Base-by-base conservation (phyloP, 2,888 invertebrate species). In the Parnassius smintheus region DNA sequence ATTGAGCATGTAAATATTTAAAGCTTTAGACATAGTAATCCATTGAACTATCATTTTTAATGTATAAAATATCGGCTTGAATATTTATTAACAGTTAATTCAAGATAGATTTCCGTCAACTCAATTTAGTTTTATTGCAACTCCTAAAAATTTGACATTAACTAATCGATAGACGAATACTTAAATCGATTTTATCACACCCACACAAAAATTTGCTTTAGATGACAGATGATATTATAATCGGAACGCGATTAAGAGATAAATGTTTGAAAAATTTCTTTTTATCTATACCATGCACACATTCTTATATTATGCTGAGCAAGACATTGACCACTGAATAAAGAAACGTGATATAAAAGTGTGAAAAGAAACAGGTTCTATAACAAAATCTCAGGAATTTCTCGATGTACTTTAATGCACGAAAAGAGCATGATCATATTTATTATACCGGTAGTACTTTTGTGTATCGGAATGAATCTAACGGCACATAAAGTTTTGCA, bases 81-180 rank as follows among this genome's bases (percentile, higher is more conserved):
- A 51, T 52, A 61, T 61, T 61, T 63, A 59, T 59, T 60, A 64
- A 60, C 56, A 64, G 64, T 64, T 57, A 59, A 57, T 56, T 45
- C 52, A 44, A 60, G 56, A 57, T 60, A 49, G 52, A 49, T 44
- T 56, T n/a, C 25, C 51, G 48, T 51, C 56, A 18, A 49, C 60
- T 64, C 52, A 57, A 57, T 60, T 53, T 41, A 56, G 56, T 53
- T 56, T 56, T 64, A 60, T 64, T 53, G 56, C 48, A 60, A 60
- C 52, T 60, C 53, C 64, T 60, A 56, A 52, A 63, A 60, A 60
- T 56, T 56, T 64, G 64, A 64, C 64, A 48, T 25, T 48, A 60
- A 64, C 64, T 60, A 64, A 64, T 64, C 52, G 60, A 48, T 53
- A 12, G 53, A 18, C 49, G 52, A 60, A 64, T 51, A 59, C 54